phyloP scores from a whole-genome alignment of 2,113 vertebrate genomes.

The Seriola quinqueradiata region DNA sequence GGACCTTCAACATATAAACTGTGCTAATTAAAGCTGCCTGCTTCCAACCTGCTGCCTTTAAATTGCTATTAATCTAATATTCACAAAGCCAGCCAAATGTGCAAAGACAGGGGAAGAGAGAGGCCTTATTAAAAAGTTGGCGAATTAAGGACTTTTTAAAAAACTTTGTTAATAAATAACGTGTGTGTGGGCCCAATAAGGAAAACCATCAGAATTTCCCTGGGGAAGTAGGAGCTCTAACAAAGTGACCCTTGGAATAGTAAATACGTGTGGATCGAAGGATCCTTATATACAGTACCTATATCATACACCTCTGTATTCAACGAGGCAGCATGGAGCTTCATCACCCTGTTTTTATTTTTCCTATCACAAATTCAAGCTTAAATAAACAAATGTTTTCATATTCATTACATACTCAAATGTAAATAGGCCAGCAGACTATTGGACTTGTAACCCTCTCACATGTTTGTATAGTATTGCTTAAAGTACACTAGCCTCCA shows the following conservation, averaged over 20 bases:
- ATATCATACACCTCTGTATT: not conserved
- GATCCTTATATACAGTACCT: constrained; percentile 9
- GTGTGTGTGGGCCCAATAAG: not conserved
- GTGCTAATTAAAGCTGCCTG: constrained; percentile 64
- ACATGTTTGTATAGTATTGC: no score
- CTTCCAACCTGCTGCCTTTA: constrained; percentile 62
- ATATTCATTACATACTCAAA: no score
- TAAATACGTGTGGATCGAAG: not conserved
- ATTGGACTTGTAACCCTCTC: no score
- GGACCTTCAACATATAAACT: constrained; percentile 54
- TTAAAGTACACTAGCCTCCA: no score
- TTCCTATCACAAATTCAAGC: not conserved
- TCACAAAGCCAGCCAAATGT: constrained; percentile 67
- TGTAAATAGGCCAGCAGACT: no score
- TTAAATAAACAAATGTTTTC: not conserved
- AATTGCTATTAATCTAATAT: constrained; percentile 71
- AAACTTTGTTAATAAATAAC: constrained; percentile 51
- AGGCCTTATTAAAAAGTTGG: constrained; percentile 69
- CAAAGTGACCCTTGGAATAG: constrained; percentile 22
- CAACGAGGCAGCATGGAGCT: not conserved
- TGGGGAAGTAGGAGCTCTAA: not conserved
- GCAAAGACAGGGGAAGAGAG: constrained; percentile 30
- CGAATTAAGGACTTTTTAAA: constrained; percentile 45
- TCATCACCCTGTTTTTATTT: not conserved
- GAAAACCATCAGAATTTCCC: constrained; percentile 15